Conservation (phyloP, 1,140 invertebrate species). For the Theocolax elegans region DNA sequence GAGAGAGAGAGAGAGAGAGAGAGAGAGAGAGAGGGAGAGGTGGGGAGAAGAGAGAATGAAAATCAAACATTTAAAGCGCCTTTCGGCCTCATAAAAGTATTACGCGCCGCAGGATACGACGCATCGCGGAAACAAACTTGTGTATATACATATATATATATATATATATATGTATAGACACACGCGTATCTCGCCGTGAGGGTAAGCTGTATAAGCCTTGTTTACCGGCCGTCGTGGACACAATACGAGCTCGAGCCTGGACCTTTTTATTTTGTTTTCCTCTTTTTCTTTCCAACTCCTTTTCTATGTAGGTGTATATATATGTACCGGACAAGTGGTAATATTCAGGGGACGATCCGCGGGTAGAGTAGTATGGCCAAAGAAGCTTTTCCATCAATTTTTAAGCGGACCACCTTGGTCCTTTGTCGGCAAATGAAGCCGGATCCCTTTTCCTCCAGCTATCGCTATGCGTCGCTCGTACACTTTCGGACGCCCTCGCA, state of each 20-base stretch:
- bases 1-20: too few relatives aligned
- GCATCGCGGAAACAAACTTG: background rate
- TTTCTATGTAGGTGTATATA: too few relatives aligned
- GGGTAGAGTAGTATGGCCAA: too few relatives aligned
- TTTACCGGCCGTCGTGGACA: too few relatives aligned
- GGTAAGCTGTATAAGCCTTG: too few relatives aligned
- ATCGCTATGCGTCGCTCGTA: slow-evolving; percentile 16
- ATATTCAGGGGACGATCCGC: background rate
- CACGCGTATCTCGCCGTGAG: background rate
- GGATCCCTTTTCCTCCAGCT: too few relatives aligned
- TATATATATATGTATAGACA: background rate
- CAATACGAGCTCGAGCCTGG: too few relatives aligned
- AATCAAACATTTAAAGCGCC: slow-evolving; percentile 29
- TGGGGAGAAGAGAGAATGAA: too few relatives aligned
- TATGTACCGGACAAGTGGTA: too few relatives aligned
- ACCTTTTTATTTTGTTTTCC: too few relatives aligned
- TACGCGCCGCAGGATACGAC: background rate
- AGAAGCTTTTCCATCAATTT: background rate
- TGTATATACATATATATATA: background rate
- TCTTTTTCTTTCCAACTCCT: too few relatives aligned
- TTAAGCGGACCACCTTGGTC: background rate
- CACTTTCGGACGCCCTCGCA: background rate
- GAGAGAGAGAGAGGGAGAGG: too few relatives aligned
- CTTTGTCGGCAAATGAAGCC: background rate
- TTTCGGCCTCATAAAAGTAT: background rate